phyloP scores from a whole-genome alignment of 2,113 vertebrate genomes.

The Rostratula benghalensis region DNA sequence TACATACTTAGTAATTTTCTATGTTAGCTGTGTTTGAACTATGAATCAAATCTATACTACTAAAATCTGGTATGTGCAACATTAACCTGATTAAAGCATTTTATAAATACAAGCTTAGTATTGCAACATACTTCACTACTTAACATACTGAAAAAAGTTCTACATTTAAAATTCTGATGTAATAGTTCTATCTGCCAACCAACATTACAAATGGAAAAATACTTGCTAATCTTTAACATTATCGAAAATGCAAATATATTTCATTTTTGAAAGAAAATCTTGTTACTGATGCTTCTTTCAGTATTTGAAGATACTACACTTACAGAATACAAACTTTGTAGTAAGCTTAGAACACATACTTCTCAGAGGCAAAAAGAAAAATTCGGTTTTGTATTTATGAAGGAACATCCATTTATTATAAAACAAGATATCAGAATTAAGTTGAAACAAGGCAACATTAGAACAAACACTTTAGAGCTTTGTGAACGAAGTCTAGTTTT shows the following conservation, averaged over 20 bases:
- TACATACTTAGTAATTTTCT: conserved; percentile 27
- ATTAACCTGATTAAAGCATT: conserved; percentile 72
- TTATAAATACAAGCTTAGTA: conserved; percentile 78
- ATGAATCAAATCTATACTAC: conserved; percentile 67
- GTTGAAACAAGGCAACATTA: conserved; percentile 78
- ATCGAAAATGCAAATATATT: conserved; percentile 75
- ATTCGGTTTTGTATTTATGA: conserved; percentile 45
- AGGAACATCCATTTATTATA: conserved; percentile 78
- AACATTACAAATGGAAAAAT: conserved; percentile 77
- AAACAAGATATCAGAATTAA: conserved; percentile 71
- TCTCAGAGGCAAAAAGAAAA: conserved; percentile 70
- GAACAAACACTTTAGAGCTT: conserved; percentile 72
- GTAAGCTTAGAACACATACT: conserved; percentile 69
- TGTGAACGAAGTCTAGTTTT: conserved; percentile 69
- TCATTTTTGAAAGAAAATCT: conserved; percentile 68
- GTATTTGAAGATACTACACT: conserved; percentile 61
- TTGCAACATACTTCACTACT: conserved; percentile 71
- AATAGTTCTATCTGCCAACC: conserved; percentile 67
- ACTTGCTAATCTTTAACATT: conserved; percentile 72
- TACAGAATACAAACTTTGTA: conserved; percentile 71
- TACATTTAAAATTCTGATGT: conserved; percentile 70
- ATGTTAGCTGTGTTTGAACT: conserved; percentile 59
- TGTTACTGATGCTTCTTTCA: conserved; percentile 52
- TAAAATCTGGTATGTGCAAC: conserved; percentile 70
- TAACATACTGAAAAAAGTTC: conserved; percentile 69